Evolutionary conservation across 2,888 invertebrate species (phyloP).

Genomic region (Frankliniella fusca): DNA sequence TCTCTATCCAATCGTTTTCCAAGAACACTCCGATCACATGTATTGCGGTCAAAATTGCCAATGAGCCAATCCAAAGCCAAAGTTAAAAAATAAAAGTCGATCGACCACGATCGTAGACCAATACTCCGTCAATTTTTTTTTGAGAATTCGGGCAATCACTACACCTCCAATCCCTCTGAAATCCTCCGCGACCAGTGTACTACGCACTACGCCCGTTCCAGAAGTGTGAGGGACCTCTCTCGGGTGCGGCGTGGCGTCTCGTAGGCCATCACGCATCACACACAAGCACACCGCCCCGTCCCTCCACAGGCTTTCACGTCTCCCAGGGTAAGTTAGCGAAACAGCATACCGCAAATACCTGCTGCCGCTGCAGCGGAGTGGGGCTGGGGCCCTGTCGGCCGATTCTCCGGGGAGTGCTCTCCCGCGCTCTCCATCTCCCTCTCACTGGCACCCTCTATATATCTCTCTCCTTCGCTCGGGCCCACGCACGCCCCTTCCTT

Average conservation of each 20-base stretch:
- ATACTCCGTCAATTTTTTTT: too few relatives aligned
- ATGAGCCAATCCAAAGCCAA: too few relatives aligned
- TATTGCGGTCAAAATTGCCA: too few relatives aligned
- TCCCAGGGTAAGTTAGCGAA: not conserved
- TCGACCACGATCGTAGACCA: too few relatives aligned
- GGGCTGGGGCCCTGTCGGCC: not conserved
- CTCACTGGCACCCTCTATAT: not conserved
- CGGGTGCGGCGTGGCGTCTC: not conserved
- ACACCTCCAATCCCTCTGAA: too few relatives aligned
- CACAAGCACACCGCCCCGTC: not conserved
- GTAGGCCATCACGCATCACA: not conserved
- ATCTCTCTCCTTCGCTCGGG: not conserved
- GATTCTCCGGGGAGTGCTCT: conserved; percentile 1
- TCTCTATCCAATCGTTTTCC: too few relatives aligned
- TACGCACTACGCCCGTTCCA: too few relatives aligned
- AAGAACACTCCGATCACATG: too few relatives aligned
- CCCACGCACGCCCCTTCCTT: too few relatives aligned
- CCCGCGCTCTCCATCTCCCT: not conserved
- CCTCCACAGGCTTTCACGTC: not conserved
- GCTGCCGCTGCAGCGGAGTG: not conserved
- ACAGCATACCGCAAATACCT: conserved; percentile 19
- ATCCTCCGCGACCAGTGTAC: too few relatives aligned
- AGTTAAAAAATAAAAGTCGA: too few relatives aligned
- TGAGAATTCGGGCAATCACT: not conserved
- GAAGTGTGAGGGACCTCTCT: not conserved